Percentiles rank a stretch among this genome's conserved stretches.
Conservation (phyloP, 2,797 vertebrate genomes). For the Furcifer pardalis region DNA sequence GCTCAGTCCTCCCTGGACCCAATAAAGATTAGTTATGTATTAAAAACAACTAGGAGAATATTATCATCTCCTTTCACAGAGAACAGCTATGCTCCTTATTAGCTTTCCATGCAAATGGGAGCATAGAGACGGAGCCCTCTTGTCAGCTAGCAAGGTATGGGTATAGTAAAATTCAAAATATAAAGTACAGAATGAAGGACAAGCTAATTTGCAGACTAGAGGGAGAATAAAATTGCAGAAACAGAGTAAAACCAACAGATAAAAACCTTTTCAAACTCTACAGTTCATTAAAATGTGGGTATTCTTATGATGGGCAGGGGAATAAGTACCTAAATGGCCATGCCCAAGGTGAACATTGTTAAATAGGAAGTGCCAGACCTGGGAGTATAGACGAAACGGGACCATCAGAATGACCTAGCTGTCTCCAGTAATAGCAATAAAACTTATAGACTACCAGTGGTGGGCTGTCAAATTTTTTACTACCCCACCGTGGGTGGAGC, state of each 20-base stretch:
- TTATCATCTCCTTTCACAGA: conserved; percentile 17
- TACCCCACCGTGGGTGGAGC: no score
- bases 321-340: background rate
- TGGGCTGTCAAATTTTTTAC: no score
- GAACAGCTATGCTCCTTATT: conserved; percentile 30
- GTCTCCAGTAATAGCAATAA: background rate
- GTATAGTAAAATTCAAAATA: background rate
- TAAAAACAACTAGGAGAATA: background rate
- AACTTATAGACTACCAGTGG: no score
- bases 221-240: background rate
- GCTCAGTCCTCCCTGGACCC: conserved; percentile 13
- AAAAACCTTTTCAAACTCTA: background rate
- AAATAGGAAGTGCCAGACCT: background rate
- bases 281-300: background rate
- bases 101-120: conserved; percentile 25
- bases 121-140: background rate
- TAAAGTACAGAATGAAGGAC: background rate
- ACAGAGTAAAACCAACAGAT: background rate
- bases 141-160: background rate
- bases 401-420: background rate
- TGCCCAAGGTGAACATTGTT: background rate
- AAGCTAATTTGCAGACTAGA: background rate
- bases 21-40: background rate
- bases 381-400: background rate
- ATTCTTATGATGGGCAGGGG: background rate